A percentile compares a stretch with the other conserved stretches of the same genome.
These are phyloP conservation scores for Adelosebastes latens DNA, from an alignment of 2,797 vertebrate species.

Conservation along the genomic window DNA sequence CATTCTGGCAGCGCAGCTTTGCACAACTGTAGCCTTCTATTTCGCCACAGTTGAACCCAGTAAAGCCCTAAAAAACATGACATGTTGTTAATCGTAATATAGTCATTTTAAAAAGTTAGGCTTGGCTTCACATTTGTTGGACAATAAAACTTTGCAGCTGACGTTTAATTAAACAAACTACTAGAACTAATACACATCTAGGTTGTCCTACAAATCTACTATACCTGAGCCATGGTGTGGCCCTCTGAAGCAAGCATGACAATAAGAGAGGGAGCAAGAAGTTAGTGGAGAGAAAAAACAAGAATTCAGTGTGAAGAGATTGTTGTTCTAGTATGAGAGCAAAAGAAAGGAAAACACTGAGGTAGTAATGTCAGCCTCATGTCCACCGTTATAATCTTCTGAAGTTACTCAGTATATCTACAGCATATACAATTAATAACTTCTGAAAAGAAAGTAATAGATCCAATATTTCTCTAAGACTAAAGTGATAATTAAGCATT, in stretches of 20 bases:
- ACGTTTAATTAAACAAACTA: neutral
- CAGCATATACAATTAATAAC: neutral
- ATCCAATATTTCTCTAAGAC: neutral
- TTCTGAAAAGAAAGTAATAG: neutral
- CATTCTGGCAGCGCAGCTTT: conserved; percentile 87
- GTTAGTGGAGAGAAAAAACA: conserved; percentile 66
- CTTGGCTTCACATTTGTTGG: neutral
- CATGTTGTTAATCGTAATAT: neutral
- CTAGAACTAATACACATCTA: neutral
- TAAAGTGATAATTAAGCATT: neutral
- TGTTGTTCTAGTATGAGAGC: neutral
- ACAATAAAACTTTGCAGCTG: neutral
- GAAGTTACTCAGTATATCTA: neutral
- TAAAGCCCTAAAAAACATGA: conserved; percentile 83
- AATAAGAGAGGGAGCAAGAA: conserved; percentile 67
- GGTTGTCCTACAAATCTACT: conserved; percentile 37
- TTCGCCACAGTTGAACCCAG: conserved; percentile 88
- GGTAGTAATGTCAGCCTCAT: neutral
- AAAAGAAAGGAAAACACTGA: conserved; percentile 20
- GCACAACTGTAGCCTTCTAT: conserved; percentile 86
- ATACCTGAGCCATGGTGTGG: conserved; percentile 80
- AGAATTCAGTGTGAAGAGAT: conserved; percentile 27
- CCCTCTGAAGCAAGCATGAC: conserved; percentile 80
- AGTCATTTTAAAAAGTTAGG: neutral
- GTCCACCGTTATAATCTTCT: neutral